phyloP scores from a whole-genome alignment of 2,888 invertebrate species.

The Acrobasis consociella region DNA sequence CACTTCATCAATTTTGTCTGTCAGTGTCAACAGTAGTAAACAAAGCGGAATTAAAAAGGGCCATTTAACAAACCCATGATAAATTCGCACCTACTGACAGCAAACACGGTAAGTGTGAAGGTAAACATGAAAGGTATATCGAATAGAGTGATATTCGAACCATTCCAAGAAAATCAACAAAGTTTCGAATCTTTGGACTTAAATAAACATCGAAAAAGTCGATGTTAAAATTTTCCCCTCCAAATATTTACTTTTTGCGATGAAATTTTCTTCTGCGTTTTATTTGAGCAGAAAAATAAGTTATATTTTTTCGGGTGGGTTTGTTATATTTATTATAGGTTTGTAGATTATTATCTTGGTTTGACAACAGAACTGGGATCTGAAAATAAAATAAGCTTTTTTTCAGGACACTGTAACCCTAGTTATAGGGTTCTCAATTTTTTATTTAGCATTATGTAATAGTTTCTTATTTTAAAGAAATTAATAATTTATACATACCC shows the following conservation, averaged over 20 bases:
- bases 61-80: conserved; percentile 4
- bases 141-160: conserved; percentile 1
- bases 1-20: background rate
- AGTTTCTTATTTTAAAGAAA: too few relatives aligned
- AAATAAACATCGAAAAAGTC: conserved; percentile 5
- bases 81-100: conserved; percentile 20
- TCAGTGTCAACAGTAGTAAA: conserved; percentile 1
- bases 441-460: too few relatives aligned
- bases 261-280: background rate
- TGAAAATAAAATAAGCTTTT: too few relatives aligned
- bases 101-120: conserved; percentile 14
- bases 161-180: conserved; percentile 11
- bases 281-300: background rate
- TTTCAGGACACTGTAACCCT: too few relatives aligned
- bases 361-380: too few relatives aligned
- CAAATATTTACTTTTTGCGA: background rate
- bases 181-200: background rate
- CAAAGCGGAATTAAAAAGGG: conserved; percentile 11
- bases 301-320: background rate
- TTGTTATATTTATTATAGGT: too few relatives aligned
- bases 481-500: too few relatives aligned
- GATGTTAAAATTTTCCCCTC: conserved; percentile 1
- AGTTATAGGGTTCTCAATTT: too few relatives aligned
- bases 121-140: conserved; percentile 14
- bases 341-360: too few relatives aligned